Base-by-base conservation (phyloP, 1,140 invertebrate genomes). In the Papilio dardanus region DNA sequence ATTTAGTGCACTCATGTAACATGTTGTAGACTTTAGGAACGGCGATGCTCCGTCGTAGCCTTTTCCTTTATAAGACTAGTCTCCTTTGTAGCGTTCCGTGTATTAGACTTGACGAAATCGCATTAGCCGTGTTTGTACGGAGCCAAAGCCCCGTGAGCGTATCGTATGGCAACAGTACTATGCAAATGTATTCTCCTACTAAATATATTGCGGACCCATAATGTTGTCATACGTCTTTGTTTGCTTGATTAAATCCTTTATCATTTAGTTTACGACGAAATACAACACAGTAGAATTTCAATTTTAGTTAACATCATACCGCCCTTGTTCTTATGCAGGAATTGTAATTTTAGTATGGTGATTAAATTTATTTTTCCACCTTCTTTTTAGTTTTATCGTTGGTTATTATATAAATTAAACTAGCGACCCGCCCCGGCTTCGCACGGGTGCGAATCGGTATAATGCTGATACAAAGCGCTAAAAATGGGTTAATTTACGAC, bases 71-170 rank as follows among this genome's bases (percentile, higher is more conserved):
- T 19, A 31, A 68, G 66, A 68, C 66, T 69, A 40, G 67, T 40
- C 35, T 69, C 67, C 67, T 69, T 69, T 69, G 67, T 69, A 69
- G 35, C 35, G 35, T 40, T 69, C 67, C 67, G 35, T 69, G 67
- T 69, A 69, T 69, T 69, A 69, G 67, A 69, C 67, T 69, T 69
- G 31, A 69, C 31, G 33, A 69, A 69, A 69, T 69, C 67, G 67
- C 67, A 69, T 69, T 69, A 69, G 67, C 67, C 12, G n/a, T 69
- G 67, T 69, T 69, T 69, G 67, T 69, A 40, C 35, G n/a, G 67
- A 69, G 12, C n/a, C 67, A 40, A 35, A 69, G 67, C 67, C 67
- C 67, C 67, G 67, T 69, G 35, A 69, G 35, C 67, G 35, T 33
- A 69, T 69, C 67, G 67, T n/a, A 37, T 35, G 14, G n/a, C 35